Conservation (phyloP, 2,113 vertebrate species). For the Petrocephalus microphthalmus region DNA sequence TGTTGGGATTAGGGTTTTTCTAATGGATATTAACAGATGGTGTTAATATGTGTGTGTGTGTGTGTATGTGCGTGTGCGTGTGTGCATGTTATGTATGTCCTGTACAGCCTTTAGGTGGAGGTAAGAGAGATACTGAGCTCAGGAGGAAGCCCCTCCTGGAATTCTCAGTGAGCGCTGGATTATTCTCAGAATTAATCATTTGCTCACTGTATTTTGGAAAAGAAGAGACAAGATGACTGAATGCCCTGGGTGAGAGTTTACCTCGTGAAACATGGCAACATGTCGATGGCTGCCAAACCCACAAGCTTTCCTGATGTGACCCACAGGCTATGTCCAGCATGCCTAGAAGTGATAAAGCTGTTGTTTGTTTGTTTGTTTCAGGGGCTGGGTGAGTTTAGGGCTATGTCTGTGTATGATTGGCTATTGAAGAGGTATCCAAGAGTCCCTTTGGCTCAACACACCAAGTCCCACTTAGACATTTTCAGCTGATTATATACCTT, state of each 20-base stretch:
- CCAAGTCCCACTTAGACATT: not conserved
- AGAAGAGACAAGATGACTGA: not conserved
- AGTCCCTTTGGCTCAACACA: not conserved
- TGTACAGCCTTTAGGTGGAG: not conserved
- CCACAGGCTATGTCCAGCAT: not conserved
- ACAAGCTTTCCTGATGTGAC: not conserved
- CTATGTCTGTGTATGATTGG: not conserved
- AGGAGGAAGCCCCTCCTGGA: not conserved
- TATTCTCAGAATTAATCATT: not conserved
- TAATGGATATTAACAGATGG: not conserved
- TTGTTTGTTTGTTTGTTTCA: not conserved
- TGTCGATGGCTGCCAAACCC: not conserved
- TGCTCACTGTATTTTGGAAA: not conserved
- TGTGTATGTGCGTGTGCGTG: slow-evolving; percentile 36
- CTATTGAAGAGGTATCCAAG: not conserved
- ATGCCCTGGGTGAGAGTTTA: not conserved
- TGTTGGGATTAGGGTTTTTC: not conserved
- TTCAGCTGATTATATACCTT: not conserved
- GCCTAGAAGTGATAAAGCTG: not conserved
- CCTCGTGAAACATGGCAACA: not conserved
- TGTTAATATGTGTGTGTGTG: slow-evolving; percentile 41
- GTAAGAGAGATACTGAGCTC: not conserved
- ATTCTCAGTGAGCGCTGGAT: not conserved
- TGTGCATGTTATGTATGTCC: slow-evolving; percentile 16
- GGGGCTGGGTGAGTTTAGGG: not conserved